Conservation (phyloP, 2,888 invertebrate species). For the Scrobipalpa costella region DNA sequence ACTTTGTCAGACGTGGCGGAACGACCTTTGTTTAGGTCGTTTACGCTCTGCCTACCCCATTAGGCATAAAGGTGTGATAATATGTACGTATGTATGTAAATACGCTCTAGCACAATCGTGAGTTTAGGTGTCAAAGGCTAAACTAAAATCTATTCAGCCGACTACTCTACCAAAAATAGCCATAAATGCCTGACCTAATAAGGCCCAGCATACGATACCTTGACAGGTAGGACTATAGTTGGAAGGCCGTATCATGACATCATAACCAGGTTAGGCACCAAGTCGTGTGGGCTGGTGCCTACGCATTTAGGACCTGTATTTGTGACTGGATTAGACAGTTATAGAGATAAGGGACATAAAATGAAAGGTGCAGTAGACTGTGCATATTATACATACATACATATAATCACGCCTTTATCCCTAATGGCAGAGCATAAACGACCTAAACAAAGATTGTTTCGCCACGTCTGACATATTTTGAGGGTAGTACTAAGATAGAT, state of each 20-base stretch:
- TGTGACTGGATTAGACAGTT: conserved; percentile 4
- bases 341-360: not conserved
- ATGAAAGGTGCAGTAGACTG: not conserved
- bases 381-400: too few relatives aligned
- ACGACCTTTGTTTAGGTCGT: too few relatives aligned
- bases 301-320: conserved; percentile 1
- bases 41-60: too few relatives aligned
- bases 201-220: not conserved
- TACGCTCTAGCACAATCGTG: too few relatives aligned
- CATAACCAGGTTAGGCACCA: conserved; percentile 10
- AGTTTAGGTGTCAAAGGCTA: not conserved
- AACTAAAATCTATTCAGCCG: not conserved
- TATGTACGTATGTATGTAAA: too few relatives aligned
- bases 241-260: conserved; percentile 16
- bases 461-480: too few relatives aligned
- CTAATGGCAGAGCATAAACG: too few relatives aligned
- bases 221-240: conserved; percentile 7
- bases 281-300: not conserved
- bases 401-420: too few relatives aligned
- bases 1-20: too few relatives aligned
- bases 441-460: too few relatives aligned
- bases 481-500: too few relatives aligned
- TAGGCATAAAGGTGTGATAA: too few relatives aligned
- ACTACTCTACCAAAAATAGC: not conserved
- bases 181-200: not conserved